Evolutionary conservation across 2,888 invertebrate species (phyloP), one percentile per base, ranked within the genome.

Genomic region (Cephus sareptanus): DNA sequence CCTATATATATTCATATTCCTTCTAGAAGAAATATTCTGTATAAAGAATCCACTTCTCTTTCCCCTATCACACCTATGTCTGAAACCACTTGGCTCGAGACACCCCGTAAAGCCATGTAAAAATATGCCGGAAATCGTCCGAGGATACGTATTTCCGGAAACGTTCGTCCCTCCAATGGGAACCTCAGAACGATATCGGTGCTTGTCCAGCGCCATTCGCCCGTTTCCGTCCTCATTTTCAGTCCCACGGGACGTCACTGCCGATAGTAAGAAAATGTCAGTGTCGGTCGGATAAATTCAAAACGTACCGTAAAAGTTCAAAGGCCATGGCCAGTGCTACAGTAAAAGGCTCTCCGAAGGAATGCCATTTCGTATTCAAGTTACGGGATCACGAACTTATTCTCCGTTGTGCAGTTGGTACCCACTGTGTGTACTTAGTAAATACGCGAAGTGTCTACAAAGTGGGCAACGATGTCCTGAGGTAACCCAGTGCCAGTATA

Each of bases 381-480:
- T 56, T 56, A 23, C 23, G 9, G 23, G 56, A 23, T 9, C 56
- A 0, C 9, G 56, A 56, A 56, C 56, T 56, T 35, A 35, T 35
- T 56, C 23, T 56, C 23, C 40, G 23, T 56, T 56, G 40, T 56
- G 9, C 40, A 56, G 23, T 56, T 6, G 40, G 23, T 56, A 56
- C 15, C 23, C 40, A 56, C 23, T 56, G 40, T 56, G 23, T 56
- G 40, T 56, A 56, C 40, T 56, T 56, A 6, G 40, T 56, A 82
- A 82, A 74, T 82, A 69, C 34, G 34, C 73, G 37, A 76, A 71
- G 33, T 76, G 34, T 11, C 40, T 73, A 73, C 78, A 37, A 75
- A 80, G 77, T 68, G 76, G 73, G 77, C 73, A 68, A 81, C 82
- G 73, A 31, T 74, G 37, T 78, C 40, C 40, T 40, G 56, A 9